These are phyloP conservation scores for Cuniculus paca DNA, from an alignment of 2,797 vertebrate species.

Conservation along the genomic window DNA sequence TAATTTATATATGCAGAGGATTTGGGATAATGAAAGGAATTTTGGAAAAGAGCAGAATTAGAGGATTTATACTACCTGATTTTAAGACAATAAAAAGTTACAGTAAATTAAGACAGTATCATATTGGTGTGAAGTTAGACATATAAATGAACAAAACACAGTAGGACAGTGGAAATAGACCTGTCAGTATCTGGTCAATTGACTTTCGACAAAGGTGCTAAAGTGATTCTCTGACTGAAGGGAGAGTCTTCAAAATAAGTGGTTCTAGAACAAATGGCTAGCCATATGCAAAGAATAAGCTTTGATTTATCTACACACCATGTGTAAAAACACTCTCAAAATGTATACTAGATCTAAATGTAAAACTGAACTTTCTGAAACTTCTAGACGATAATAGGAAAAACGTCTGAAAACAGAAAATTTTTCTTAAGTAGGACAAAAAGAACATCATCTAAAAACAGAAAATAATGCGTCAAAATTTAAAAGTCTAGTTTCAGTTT, in stretches of 20 bases:
- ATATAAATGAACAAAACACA: not conserved
- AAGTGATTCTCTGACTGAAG: not conserved
- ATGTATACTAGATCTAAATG: not conserved
- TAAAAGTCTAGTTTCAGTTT: not conserved
- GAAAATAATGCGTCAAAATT: not conserved
- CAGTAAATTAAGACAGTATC: not conserved
- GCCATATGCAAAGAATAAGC: not conserved
- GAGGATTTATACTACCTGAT: not conserved
- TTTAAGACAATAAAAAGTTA: conserved; percentile 31
- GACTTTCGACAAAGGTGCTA: not conserved
- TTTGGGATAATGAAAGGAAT: not conserved
- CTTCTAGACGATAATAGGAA: not conserved
- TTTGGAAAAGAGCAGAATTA: not conserved
- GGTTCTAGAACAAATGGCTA: not conserved
- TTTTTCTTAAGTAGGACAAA: not conserved
- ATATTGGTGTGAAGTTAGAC: not conserved
- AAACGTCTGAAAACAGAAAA: not conserved
- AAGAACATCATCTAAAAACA: not conserved
- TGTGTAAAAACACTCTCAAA: not conserved
- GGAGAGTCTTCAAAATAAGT: not conserved
- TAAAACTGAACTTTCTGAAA: not conserved
- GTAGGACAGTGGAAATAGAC: not conserved
- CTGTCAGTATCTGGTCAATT: not conserved
- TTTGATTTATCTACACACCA: not conserved
- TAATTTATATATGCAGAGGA: not conserved